Base-by-base conservation (phyloP, 2,797 vertebrate genomes). In the Hirundo rustica region DNA sequence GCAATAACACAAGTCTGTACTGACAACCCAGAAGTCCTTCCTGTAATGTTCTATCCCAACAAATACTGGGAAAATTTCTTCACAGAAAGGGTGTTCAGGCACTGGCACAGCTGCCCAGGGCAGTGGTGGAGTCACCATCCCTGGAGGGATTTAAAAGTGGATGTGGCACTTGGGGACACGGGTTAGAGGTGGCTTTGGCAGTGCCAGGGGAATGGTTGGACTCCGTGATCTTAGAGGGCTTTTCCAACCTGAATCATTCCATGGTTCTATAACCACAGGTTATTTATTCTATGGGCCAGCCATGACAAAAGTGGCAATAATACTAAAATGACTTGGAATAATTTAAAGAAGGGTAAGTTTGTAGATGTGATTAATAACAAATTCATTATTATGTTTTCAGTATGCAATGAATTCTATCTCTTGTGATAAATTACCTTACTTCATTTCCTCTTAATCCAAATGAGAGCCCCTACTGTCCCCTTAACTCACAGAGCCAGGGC, bases 401-500 rank as follows among this genome's bases (percentile, higher is more conserved):
- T 53, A 42, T 11, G 19, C 13, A 51, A 14, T 16, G 9, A 29
- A 23, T 65, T 68, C 76, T 11, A 66, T 25, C 36, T 73, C 27
- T 80, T 27, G 10, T n/a, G 16, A 50, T 42, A 60, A 68, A 61
- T 14, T 64, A 50, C 17, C 55, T 79, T 44, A 32, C 18, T 36
- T 19, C 17, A 21, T 12, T 76, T 74, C 47, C 40, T 84, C 50
- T 70, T 67, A 66, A 73, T 29, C 25, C 70, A 68, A 80, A 70
- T 4, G 14, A 22, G n/a, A 73, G n/a, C 53, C 26, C 61, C 61
- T 66, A 12, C 11, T 55, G 57, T 36, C 21, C 50, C 71, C 2
- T 0, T 11, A 60, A 58, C 23, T 58, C 1, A 0, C 44, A 44
- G 44, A 34, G 38, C 29, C 53, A 86, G 23, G 36, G 57, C 57